Evolutionary conservation across 2,888 invertebrate species (phyloP), one percentile per base, ranked within the genome.

Genomic region (Neoascia interrupta): DNA sequence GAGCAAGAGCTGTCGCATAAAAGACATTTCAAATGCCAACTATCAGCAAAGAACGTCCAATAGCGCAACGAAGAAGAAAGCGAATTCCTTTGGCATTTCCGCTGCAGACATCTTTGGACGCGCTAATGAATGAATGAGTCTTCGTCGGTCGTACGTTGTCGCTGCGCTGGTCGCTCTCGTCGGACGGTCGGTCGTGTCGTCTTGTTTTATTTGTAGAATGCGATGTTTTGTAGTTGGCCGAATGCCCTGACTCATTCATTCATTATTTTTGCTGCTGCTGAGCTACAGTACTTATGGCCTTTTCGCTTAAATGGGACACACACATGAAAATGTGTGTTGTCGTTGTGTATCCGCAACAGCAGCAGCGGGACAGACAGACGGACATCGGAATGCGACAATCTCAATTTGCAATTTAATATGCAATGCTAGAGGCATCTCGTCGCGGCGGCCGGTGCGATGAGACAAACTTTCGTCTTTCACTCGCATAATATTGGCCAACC

Each of bases 211-310:
- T 5, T 34, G n/a, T n/a, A n/a, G n/a, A n/a, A n/a, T n/a, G n/a
- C 34, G 16, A 11, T 26, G 21, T 51, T 36, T 19, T 51, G 47
- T 43, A 43, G 37, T 79, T 79, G 79, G 79, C 79, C 37, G 43
- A 54, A 51, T 79, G 79, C 79, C 79, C 68, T 79, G 79, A 79
- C 73, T 79, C 66, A 79, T 79, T 79, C 79, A 79, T 79, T 79
- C 79, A 79, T 79, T 79, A 73, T 54, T 79, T 70, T 31, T 31
- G 31, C 31, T n/a, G 31, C 31, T 8, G 31, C n/a, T n/a, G n/a
- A n/a, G n/a, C n/a, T n/a, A n/a, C 8, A 26, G 10, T 31, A 31
- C 19, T 45, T 56, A 4, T 43, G 13, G 26, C 13, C 5, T 5
- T 21, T n/a, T 4, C 31, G 54, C 37, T 39, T 69, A 69, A 63